Evolutionary conservation across 2,888 invertebrate species (phyloP).

Genomic region (Nezara viridula): DNA sequence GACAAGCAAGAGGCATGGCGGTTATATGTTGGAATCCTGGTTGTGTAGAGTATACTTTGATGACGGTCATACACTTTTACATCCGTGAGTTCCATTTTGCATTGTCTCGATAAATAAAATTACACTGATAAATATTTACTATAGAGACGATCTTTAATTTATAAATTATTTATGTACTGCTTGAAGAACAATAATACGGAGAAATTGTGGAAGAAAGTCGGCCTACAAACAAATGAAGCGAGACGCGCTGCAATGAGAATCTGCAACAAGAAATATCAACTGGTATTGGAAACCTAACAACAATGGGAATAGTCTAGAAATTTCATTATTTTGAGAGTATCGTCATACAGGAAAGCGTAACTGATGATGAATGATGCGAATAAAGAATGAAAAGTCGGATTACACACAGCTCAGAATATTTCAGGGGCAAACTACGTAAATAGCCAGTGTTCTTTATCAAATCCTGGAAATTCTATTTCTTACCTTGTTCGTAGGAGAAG

Average conservation of each 20-base stretch:
- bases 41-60: too few species aligned
- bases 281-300: neutral
- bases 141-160: too few species aligned
- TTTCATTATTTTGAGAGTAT: neutral
- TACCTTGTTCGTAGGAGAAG: too few species aligned
- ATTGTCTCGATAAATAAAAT: too few species aligned
- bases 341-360: neutral
- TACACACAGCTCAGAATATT: neutral
- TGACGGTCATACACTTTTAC: too few species aligned
- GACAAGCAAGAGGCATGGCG: too few species aligned
- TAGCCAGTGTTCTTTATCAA: too few species aligned
- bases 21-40: too few species aligned
- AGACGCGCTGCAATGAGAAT: neutral
- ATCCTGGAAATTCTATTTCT: too few species aligned
- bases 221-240: conserved; percentile 18
- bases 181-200: neutral
- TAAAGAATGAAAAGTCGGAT: neutral
- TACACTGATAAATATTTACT: too few species aligned
- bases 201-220: conserved; percentile 24
- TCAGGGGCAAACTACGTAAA: neutral
- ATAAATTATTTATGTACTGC: neutral
- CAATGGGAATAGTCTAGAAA: neutral
- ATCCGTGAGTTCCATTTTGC: too few species aligned
- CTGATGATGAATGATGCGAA: neutral
- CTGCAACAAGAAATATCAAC: neutral